Percentiles rank a stretch among this genome's conserved stretches.
Conservation (phyloP, 2,797 vertebrate species). For the Glyptemys insculpta region DNA sequence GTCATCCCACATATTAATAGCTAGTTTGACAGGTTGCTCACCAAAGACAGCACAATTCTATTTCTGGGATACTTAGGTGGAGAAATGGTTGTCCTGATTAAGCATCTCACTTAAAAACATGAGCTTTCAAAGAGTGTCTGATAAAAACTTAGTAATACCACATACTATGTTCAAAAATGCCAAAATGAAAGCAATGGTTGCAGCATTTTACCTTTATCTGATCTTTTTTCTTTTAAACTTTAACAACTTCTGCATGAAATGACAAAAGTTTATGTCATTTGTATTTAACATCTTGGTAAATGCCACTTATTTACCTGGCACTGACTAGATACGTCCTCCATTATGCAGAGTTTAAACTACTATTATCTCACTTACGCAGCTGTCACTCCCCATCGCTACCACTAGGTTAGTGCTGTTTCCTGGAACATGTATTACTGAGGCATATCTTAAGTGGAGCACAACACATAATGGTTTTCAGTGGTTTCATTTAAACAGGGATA, state of each 20-base stretch:
- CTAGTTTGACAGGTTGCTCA: not conserved
- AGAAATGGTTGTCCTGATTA: not conserved
- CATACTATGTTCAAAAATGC: not conserved
- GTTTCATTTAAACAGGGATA: not conserved
- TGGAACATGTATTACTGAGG: not conserved
- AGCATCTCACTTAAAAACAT: constrained; percentile 7
- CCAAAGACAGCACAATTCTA: constrained; percentile 4
- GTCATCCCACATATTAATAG: constrained; percentile 12
- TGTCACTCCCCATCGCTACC: not conserved
- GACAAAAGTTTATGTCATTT: not conserved
- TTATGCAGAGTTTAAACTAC: not conserved
- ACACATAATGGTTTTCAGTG: not conserved
- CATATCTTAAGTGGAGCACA: not conserved
- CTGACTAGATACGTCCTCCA: not conserved
- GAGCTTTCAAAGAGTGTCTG: not conserved
- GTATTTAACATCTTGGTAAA: not conserved
- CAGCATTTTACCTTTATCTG: not conserved
- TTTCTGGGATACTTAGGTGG: not conserved
- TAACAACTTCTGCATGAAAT: not conserved
- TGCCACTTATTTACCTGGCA: not conserved
- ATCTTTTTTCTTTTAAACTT: not conserved
- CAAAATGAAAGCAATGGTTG: not conserved
- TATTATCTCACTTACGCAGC: not conserved
- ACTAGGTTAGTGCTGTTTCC: not conserved
- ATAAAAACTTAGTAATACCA: not conserved